phyloP scores from a whole-genome alignment of 2,113 vertebrate species.

The Meleagris gallopavo region DNA sequence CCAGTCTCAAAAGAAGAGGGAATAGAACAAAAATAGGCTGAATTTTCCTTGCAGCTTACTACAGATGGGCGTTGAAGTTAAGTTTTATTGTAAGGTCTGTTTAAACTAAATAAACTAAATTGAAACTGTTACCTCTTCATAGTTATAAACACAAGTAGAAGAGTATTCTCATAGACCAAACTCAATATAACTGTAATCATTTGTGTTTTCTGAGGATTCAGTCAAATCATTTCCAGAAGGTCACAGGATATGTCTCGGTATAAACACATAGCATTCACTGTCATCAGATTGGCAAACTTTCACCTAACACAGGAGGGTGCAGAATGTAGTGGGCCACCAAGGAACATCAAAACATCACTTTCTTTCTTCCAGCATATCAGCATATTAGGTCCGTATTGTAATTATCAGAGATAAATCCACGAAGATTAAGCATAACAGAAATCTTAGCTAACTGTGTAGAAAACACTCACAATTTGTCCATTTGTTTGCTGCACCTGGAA shows the following conservation, averaged over 20 bases:
- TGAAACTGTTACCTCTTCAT: background rate
- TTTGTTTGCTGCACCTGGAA: background rate
- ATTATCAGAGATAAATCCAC: background rate
- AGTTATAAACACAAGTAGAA: background rate
- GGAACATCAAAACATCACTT: background rate
- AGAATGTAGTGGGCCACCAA: background rate
- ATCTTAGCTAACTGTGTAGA: background rate
- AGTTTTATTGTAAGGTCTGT: background rate
- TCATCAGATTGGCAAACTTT: background rate
- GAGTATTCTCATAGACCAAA: background rate
- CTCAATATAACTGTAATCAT: background rate
- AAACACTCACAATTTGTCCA: background rate
- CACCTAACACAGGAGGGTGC: background rate
- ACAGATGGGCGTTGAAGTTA: background rate
- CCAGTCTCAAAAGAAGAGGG: background rate
- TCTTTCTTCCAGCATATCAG: background rate
- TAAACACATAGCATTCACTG: background rate
- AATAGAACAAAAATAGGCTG: rapidly evolving
- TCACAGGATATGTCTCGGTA: background rate
- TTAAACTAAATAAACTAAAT: background rate
- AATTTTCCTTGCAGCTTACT: background rate
- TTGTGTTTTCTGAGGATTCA: background rate
- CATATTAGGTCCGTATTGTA: too few species aligned
- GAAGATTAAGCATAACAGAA: background rate
- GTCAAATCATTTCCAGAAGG: background rate